Evolutionary conservation across 2,113 vertebrate genomes (phyloP), one percentile per base, ranked within the genome.

Genomic region (Lepidothrix coronata): DNA sequence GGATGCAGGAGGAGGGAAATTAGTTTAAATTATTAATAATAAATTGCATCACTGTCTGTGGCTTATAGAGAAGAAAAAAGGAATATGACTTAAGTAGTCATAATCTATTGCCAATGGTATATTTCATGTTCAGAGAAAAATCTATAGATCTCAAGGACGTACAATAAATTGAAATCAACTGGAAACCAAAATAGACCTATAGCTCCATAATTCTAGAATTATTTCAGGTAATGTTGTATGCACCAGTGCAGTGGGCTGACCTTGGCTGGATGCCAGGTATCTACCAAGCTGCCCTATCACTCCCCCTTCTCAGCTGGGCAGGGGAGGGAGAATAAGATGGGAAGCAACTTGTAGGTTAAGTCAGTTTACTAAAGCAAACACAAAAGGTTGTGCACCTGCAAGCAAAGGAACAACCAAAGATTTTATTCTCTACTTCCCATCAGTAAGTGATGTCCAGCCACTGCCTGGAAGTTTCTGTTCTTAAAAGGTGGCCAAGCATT

Each of bases 361-460:
- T 35, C 35, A 49, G 35, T 55, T 35, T 28, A 39, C 33, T 61
- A 57, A 63, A 63, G 57, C n/a, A 62, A 43, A 63, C 19, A 5
- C 0, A 0, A 48, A 41, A 48, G 46, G 12, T 15, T 68, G 9
- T 18, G 25, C 17, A 19, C 5, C 10, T 0, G 1, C 24, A 55
- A 48, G 39, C 55, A 57, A 49, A 77, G 17, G 31, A 55, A 57
- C 77, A 55, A 25, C 22, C 14, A 33, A 41, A 35, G 70, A 21
- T 35, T 14, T 76, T 55, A 35, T 31, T 70, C 17, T 48, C 25
- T 43, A 19, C 14, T 55, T 84, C 25, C 41, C 21, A 48, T 55
- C 35, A 49, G 30, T 63, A 63, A 49, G 49, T 43, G 55, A 20
- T 55, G 18, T 28, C 22, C 55, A 49, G 18, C 57, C 25, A 28